phyloP scores from a whole-genome alignment of 2,888 invertebrate species.

The Brenthis hecate region DNA sequence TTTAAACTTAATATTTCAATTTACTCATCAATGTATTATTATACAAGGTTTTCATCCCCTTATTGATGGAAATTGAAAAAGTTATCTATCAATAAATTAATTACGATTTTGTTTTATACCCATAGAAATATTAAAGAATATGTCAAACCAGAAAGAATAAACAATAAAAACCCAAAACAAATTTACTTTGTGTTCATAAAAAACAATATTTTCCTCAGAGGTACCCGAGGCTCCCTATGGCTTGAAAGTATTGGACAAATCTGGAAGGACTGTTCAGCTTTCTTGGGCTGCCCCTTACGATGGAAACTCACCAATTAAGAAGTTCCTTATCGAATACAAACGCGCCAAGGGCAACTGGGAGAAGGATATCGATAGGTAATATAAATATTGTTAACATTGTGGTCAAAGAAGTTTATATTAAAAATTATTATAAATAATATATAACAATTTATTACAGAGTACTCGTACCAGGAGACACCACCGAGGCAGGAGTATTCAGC shows the following conservation, averaged over 20 bases:
- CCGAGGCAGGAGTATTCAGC: constrained; percentile 94
- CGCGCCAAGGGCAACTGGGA: constrained; percentile 88
- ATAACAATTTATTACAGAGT: constrained; percentile 76
- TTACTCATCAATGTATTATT: no score
- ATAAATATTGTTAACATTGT: neutral
- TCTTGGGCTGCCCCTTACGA: constrained; percentile 97
- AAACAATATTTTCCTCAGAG: constrained; percentile 77
- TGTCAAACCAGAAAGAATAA: no score
- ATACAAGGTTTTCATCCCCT: no score
- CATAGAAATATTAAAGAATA: no score
- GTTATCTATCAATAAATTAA: no score
- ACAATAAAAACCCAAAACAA: neutral
- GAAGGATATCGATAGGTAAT: constrained; percentile 88
- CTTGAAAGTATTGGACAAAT: constrained; percentile 94
- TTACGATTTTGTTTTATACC: no score
- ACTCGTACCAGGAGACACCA: constrained; percentile 93
- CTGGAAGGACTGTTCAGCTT: constrained; percentile 93
- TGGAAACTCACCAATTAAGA: constrained; percentile 94
- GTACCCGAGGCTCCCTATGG: constrained; percentile 95
- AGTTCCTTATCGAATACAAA: constrained; percentile 95
- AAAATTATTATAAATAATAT: neutral
- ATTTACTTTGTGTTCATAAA: neutral
- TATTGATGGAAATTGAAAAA: no score
- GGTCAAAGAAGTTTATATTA: no score
- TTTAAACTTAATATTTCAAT: no score